Conservation (phyloP, 2,797 vertebrate genomes). For the Semaprochilodus insignis region DNA sequence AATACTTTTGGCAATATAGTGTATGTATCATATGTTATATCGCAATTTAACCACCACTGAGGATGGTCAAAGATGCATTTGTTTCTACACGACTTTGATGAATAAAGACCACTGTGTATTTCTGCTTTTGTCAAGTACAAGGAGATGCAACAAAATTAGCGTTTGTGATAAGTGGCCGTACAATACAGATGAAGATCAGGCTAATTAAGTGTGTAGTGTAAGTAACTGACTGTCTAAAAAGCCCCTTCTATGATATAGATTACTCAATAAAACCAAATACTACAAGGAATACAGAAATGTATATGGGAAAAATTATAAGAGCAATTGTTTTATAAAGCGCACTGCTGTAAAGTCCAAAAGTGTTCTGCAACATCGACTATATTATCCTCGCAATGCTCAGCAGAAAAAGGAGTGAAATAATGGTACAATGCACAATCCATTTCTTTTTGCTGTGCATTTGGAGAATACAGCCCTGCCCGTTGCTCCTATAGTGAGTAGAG, state of each 20-base stretch:
- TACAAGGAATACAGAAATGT: neutral
- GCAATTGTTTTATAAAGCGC: neutral
- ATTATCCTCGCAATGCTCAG: slow-evolving; percentile 39
- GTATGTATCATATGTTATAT: too few species aligned
- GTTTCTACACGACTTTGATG: too few species aligned
- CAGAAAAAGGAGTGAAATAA: slow-evolving; percentile 37
- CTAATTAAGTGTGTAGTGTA: neutral
- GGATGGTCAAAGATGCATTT: too few species aligned
- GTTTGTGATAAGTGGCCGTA: neutral
- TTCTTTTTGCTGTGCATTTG: slow-evolving; percentile 33
- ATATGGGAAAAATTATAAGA: neutral
- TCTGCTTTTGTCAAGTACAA: neutral
- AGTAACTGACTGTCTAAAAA: neutral
- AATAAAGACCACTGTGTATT: neutral
- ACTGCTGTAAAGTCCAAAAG: slow-evolving; percentile 11
- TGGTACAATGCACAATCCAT: slow-evolving; percentile 24
- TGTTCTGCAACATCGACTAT: slow-evolving; percentile 35
- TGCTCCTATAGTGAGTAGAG: slow-evolving; percentile 22
- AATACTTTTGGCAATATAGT: too few species aligned
- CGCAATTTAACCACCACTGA: too few species aligned
- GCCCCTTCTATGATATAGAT: neutral
- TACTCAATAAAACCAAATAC: neutral
- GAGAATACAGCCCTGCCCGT: slow-evolving; percentile 1
- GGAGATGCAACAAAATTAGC: neutral
- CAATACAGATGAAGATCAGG: neutral